Conservation (phyloP, 2,888 invertebrate genomes). For the Leptura quadrifasciata region DNA sequence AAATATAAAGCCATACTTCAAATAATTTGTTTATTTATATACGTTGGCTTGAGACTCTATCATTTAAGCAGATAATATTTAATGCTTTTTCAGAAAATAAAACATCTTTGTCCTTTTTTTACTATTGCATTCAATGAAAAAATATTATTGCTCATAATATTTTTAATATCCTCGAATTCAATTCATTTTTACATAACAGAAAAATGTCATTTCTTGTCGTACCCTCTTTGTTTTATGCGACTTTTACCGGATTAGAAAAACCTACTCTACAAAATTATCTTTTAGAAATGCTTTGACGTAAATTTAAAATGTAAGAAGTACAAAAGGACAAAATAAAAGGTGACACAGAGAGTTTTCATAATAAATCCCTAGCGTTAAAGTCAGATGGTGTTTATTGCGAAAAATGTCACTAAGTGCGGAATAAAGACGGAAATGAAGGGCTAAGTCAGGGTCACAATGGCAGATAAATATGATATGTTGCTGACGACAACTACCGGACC, state of each 20-base stretch:
- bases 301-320: slow-evolving; percentile 11
- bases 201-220: background rate
- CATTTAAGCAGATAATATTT: too few species aligned
- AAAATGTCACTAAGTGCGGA: slow-evolving; percentile 50
- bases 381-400: slow-evolving; percentile 38
- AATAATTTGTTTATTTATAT: too few species aligned
- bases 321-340: slow-evolving; percentile 15
- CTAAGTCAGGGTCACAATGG: slow-evolving; percentile 51
- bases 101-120: too few species aligned
- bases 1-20: too few species aligned
- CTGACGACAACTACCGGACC: slow-evolving; percentile 49
- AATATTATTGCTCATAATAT: background rate
- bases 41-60: too few species aligned
- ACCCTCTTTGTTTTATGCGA: background rate
- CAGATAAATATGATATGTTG: slow-evolving; percentile 55
- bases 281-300: background rate
- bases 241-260: background rate
- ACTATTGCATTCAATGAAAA: too few species aligned
- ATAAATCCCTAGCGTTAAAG: slow-evolving; percentile 25
- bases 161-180: background rate
- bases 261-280: slow-evolving; percentile 15
- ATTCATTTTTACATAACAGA: background rate
- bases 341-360: slow-evolving; percentile 15
- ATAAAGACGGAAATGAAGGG: slow-evolving; percentile 56
- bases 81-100: too few species aligned